phyloP scores from a whole-genome alignment of 2,888 invertebrate genomes.

The Plebejus anna region DNA sequence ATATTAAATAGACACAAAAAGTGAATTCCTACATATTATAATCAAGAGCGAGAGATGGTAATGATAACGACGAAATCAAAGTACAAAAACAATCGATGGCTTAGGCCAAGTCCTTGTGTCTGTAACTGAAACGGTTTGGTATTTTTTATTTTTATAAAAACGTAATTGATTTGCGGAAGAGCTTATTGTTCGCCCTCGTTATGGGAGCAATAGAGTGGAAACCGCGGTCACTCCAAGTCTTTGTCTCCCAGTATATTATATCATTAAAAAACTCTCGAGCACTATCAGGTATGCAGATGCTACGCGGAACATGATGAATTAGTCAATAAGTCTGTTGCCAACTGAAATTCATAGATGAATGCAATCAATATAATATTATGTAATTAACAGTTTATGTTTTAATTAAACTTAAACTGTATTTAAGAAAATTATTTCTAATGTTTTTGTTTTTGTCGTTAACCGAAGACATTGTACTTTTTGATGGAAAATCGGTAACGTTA shows the following conservation, averaged over 20 bases:
- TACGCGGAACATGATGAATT: neutral
- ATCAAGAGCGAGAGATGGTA: neutral
- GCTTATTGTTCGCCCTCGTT: constrained; percentile 54
- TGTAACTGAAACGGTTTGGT: constrained; percentile 46
- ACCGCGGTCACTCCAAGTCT: constrained; percentile 38
- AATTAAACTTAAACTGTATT: neutral
- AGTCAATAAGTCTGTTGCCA: neutral
- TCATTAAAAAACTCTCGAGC: constrained; percentile 38
- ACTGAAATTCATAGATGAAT: neutral
- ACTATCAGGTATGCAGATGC: neutral
- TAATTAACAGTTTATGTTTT: neutral
- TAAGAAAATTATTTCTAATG: neutral
- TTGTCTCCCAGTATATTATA: constrained; percentile 35
- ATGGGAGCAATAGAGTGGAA: constrained; percentile 42
- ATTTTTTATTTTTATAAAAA: constrained; percentile 62
- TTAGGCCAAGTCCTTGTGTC: constrained; percentile 28
- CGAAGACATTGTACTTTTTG: too few relatives aligned
- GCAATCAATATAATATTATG: neutral
- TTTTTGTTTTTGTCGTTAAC: neutral
- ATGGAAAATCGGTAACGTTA: too few relatives aligned
- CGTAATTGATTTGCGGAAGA: constrained; percentile 69
- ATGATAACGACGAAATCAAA: neutral
- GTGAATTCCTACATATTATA: neutral
- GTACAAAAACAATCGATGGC: constrained; percentile 13
- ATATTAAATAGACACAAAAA: too few relatives aligned